Percentiles rank a stretch among this genome's conserved stretches.
Evolutionary conservation across 2,797 vertebrate genomes (phyloP).

Genomic region (Pangasius djambal): DNA sequence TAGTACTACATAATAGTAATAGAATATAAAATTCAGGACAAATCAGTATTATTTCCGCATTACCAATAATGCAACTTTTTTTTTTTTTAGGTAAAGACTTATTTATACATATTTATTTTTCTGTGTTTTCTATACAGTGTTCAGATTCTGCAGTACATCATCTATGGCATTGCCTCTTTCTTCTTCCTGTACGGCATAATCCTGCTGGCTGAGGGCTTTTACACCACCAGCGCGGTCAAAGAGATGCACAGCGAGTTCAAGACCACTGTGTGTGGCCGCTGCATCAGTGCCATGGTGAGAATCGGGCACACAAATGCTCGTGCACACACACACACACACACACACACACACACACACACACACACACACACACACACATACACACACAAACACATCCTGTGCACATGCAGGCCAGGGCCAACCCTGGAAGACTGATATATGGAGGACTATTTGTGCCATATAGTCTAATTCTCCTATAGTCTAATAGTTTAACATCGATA

Average conservation of each 20-base stretch:
- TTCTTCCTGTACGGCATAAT: constrained; percentile 97
- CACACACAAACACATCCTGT: constrained; percentile 31
- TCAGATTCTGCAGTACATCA: constrained; percentile 96
- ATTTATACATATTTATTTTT: background rate
- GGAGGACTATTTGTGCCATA: constrained; percentile 66
- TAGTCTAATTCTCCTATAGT: constrained; percentile 54
- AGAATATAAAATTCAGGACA: background rate
- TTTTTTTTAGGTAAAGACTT: background rate
- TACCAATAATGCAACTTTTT: background rate
- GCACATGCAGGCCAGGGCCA: constrained; percentile 31
- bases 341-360: constrained; percentile 25
- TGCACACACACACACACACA: constrained; percentile 2
- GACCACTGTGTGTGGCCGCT: constrained; percentile 94
- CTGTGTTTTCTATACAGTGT: constrained; percentile 74
- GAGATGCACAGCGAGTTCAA: constrained; percentile 98
- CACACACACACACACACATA: constrained; percentile 13
- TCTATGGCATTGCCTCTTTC: constrained; percentile 96
- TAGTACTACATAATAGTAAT: background rate
- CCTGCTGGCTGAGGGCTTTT: constrained; percentile 96
- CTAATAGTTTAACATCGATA: constrained; percentile 54
- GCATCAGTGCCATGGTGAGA: constrained; percentile 94
- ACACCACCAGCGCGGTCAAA: constrained; percentile 94
- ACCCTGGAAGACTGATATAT: constrained; percentile 54
- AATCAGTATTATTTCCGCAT: background rate
- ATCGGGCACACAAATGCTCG: background rate